These are phyloP conservation scores for Bombus sibiricus DNA, from an alignment of 1,140 invertebrate species.

Conservation along the genomic window DNA sequence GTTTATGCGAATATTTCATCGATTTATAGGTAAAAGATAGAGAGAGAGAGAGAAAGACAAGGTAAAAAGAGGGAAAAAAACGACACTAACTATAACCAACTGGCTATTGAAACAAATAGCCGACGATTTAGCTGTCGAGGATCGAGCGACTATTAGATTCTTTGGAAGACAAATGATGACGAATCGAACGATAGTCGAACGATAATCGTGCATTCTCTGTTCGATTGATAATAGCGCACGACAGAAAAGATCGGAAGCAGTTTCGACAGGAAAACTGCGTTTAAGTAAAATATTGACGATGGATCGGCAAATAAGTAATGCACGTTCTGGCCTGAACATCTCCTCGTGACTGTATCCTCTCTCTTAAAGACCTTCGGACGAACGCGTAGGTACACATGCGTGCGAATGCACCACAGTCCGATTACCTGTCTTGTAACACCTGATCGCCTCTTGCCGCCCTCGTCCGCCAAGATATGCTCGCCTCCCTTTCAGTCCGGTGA, in stretches of 20 bases:
- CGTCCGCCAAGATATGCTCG: neutral
- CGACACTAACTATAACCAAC: too few relatives aligned
- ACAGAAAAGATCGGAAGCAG: neutral
- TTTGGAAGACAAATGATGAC: too few relatives aligned
- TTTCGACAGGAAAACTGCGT: neutral
- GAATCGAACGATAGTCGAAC: neutral
- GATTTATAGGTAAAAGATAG: constrained; percentile 34
- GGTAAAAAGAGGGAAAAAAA: too few relatives aligned
- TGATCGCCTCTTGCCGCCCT: neutral
- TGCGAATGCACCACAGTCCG: neutral
- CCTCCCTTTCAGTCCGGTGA: neutral
- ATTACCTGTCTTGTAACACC: constrained; percentile 6
- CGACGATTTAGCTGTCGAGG: neutral
- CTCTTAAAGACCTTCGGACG: neutral
- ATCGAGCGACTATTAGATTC: neutral
- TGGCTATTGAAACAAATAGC: too few relatives aligned
- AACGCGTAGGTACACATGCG: neutral
- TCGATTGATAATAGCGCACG: neutral
- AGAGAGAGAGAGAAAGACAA: neutral
- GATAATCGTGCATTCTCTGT: neutral
- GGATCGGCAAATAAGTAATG: neutral
- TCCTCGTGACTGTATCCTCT: neutral
- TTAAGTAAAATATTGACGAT: neutral
- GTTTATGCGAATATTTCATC: constrained; percentile 42
- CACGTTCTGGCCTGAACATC: neutral